These are phyloP conservation scores for Leptura quadrifasciata DNA, from an alignment of 2,888 invertebrate genomes.

Conservation along the genomic window DNA sequence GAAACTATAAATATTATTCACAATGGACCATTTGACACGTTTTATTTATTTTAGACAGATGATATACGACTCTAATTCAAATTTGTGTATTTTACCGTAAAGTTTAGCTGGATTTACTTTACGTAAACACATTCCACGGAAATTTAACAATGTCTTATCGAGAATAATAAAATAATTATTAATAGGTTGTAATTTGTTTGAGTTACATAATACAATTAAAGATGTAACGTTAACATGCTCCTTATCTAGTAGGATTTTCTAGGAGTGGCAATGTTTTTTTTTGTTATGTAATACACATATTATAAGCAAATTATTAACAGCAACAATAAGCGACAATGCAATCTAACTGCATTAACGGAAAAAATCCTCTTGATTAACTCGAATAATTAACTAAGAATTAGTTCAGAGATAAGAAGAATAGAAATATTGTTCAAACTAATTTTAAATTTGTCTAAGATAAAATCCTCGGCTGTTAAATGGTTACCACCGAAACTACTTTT, in stretches of 20 bases:
- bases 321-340: too few relatives aligned
- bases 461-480: too few relatives aligned
- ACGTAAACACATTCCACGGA: conserved; percentile 22
- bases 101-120: conserved; percentile 19
- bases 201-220: neutral
- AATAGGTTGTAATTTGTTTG: neutral
- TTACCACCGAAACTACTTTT: too few relatives aligned
- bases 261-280: too few relatives aligned
- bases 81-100: conserved; percentile 25
- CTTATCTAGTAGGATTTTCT: neutral
- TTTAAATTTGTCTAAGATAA: too few relatives aligned
- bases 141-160: conserved; percentile 20
- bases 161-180: neutral
- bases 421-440: too few relatives aligned
- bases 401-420: too few relatives aligned
- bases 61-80: conserved; percentile 31
- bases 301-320: too few relatives aligned
- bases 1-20: conserved; percentile 35
- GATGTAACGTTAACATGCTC: neutral
- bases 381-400: too few relatives aligned
- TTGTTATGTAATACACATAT: too few relatives aligned
- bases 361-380: too few relatives aligned
- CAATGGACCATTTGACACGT: conserved; percentile 38
- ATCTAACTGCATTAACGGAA: too few relatives aligned
- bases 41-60: conserved; percentile 36